Evolutionary conservation across 2,888 invertebrate species (phyloP).

Genomic region (Lasioglossum pauxillum): DNA sequence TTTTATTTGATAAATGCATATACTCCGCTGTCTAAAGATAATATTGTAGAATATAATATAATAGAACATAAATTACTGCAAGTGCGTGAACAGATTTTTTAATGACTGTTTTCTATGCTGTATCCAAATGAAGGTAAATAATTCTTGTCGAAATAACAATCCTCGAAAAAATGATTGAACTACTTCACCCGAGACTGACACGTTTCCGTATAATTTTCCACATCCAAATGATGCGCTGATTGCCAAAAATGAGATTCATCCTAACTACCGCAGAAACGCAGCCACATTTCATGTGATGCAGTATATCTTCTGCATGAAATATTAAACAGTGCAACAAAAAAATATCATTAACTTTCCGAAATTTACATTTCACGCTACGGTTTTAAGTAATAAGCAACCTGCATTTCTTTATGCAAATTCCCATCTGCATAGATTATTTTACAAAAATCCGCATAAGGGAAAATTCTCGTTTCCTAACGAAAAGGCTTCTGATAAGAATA

Average conservation of each 20-base stretch:
- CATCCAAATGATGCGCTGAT: neutral
- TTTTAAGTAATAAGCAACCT: neutral
- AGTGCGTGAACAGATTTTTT: neutral
- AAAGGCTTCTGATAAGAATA: neutral
- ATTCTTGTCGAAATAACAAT: neutral
- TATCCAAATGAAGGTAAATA: neutral
- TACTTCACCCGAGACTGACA: neutral
- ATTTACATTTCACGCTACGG: neutral
- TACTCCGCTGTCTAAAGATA: too few species aligned
- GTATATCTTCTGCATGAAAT: neutral
- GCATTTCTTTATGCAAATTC: constrained; percentile 2
- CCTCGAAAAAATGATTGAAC: neutral
- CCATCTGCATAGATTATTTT: neutral
- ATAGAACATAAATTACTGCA: neutral
- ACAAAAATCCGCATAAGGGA: neutral
- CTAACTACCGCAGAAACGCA: neutral
- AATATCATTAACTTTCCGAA: constrained; percentile 1
- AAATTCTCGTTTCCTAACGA: neutral
- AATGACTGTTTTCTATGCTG: neutral
- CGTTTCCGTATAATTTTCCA: neutral
- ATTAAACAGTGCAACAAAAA: constrained; percentile 1
- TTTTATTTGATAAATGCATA: too few species aligned
- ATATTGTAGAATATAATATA: too few species aligned
- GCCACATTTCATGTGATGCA: neutral
- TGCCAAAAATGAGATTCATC: neutral